phyloP scores from a whole-genome alignment of 2,888 invertebrate species.

The Nomada lathburiana region DNA sequence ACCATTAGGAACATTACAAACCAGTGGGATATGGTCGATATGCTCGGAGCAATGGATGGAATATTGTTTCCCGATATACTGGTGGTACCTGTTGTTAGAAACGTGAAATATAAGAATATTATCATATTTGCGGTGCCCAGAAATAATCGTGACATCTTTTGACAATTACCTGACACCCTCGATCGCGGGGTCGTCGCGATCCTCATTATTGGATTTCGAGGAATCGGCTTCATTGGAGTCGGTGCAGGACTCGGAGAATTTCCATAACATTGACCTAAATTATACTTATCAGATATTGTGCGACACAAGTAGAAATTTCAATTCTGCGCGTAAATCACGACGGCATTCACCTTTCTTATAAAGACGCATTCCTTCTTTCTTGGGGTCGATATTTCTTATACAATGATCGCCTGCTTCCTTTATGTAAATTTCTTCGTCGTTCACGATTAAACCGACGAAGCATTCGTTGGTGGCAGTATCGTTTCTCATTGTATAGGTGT shows the following conservation, averaged over 20 bases:
- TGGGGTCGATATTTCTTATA: conserved; percentile 87
- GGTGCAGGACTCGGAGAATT: conserved; percentile 83
- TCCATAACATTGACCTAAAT: conserved; percentile 81
- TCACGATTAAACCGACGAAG: conserved; percentile 87
- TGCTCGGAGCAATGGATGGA: conserved; percentile 50
- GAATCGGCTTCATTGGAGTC: conserved; percentile 77
- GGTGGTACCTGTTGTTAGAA: conserved; percentile 42
- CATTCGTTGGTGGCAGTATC: conserved; percentile 88
- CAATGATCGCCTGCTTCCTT: conserved; percentile 89
- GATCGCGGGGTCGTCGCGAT: conserved; percentile 76
- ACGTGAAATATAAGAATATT: conserved; percentile 4
- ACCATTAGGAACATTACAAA: conserved; percentile 20
- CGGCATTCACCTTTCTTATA: conserved; percentile 84
- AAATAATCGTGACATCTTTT: background rate
- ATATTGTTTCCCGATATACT: conserved; percentile 53
- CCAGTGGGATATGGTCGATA: background rate
- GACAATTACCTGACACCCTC: conserved; percentile 70
- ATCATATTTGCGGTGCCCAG: background rate
- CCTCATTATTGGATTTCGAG: conserved; percentile 79
- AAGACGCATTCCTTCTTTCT: conserved; percentile 87
- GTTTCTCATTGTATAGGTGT: conserved; percentile 88
- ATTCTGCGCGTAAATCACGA: too few species aligned
- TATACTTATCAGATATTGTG: too few species aligned
- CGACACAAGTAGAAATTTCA: too few species aligned
- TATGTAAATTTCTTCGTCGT: conserved; percentile 87